Percentiles rank a stretch among this genome's conserved stretches.
Conservation (phyloP, 2,113 vertebrate species). For the Chloropsis hardwickii region DNA sequence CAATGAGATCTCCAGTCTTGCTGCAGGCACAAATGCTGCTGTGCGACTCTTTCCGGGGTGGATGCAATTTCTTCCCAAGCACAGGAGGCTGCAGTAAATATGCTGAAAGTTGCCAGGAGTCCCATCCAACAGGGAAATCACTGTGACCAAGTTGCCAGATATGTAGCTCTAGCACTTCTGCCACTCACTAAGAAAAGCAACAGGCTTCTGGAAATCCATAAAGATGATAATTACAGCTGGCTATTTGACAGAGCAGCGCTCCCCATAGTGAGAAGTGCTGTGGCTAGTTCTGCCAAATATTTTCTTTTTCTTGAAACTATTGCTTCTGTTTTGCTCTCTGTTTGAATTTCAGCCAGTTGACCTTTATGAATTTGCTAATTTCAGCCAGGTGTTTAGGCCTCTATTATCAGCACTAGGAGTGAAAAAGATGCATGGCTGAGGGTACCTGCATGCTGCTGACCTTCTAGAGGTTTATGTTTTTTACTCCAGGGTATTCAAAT, state of each 20-base stretch:
- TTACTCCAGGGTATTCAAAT: neutral
- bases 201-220: neutral
- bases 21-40: conserved; percentile 19
- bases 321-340: neutral
- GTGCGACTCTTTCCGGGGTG: neutral
- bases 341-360: neutral
- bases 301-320: neutral
- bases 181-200: neutral
- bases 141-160: neutral
- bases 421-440: neutral
- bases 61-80: neutral
- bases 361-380: neutral
- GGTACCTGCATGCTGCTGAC: neutral
- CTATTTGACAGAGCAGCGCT: neutral
- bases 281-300: neutral
- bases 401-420: neutral
- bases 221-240: neutral
- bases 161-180: neutral
- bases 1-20: neutral
- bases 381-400: neutral
- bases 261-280: neutral
- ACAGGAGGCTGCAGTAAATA: neutral
- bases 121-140: neutral
- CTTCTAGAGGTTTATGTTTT: neutral
- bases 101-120: neutral